These are phyloP conservation scores for Lindbergichthys nudifrons DNA, from an alignment of 2,797 vertebrate species.

Conservation along the genomic window DNA sequence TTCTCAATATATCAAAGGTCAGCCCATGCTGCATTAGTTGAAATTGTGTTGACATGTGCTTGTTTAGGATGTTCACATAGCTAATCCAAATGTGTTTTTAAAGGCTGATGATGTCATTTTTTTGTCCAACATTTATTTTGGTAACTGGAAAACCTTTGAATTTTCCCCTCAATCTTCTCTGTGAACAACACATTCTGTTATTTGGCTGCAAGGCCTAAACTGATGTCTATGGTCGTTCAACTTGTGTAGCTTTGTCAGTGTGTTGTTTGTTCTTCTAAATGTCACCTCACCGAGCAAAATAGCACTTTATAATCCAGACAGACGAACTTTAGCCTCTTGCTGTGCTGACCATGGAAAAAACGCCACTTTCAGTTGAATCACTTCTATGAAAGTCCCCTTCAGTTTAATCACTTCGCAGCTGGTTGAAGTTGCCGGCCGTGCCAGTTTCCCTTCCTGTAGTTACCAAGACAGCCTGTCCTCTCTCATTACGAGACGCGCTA, in stretches of 20 bases:
- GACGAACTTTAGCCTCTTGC: constrained; percentile 33
- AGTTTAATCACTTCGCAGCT: constrained; percentile 55
- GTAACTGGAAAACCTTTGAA: constrained; percentile 23
- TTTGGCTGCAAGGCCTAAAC: constrained; percentile 3
- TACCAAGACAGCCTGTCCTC: constrained; percentile 45
- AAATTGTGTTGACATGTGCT: constrained; percentile 6
- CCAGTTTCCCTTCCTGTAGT: constrained; percentile 52
- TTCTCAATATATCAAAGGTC: neutral
- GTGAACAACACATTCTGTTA: constrained; percentile 19
- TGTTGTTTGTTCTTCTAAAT: constrained; percentile 41
- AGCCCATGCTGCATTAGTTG: neutral
- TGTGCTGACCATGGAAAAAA: constrained; percentile 38
- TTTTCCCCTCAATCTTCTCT: neutral
- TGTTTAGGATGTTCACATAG: neutral
- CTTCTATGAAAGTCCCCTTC: constrained; percentile 47
- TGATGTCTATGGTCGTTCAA: constrained; percentile 25
- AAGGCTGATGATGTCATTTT: constrained; percentile 1
- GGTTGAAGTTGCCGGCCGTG: constrained; percentile 35
- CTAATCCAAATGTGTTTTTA: constrained; percentile 19
- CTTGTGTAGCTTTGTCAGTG: constrained; percentile 19
- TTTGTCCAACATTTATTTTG: constrained; percentile 9
- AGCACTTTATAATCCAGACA: constrained; percentile 35
- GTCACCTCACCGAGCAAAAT: constrained; percentile 36
- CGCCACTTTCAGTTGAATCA: constrained; percentile 41
- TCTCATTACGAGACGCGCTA: constrained; percentile 44